Base-by-base conservation (phyloP, 2,113 vertebrate genomes). In the Sylvilagus bachmani region DNA sequence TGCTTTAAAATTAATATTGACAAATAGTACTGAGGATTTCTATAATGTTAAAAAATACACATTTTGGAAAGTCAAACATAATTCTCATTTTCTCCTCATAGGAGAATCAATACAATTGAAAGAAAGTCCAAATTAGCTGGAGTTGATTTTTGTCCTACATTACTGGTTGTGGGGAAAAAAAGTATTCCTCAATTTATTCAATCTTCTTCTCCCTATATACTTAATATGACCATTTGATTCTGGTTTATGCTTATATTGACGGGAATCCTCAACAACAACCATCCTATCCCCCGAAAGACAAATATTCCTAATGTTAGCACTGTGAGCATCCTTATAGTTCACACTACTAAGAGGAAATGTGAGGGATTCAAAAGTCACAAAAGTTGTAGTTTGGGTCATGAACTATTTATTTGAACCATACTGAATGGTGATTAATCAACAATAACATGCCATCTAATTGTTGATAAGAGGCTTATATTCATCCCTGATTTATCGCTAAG, bases 1-100 rank as follows among this genome's bases (percentile, higher is more conserved):
- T 25, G 83, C 55, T 94, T 95, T 89, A 94, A 97, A 88, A 97
- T 94, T 93, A 96, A 87, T 96, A 89, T 81, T 96, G 93, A 89
- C 89, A 94, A 97, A 87, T 73, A 87, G 44, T 83, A 82, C 62
- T 89, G 27, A 89, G 29, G 80, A 1, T 87, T 94, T 93, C 81
- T 78, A 80, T 87, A 97, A 74, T 94, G 84, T 82, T 92, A 74
- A 94, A 96, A 97, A 94, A 71, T 84, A 91, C 62, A 85, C 83
- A 95, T 91, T 96, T 93, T 71, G 61, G 89, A 94, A 96, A 97
- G 69, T 84, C 86, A 89, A 93, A 95, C 29, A 86, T 93, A 96
- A 93, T 96, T 93, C 84, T 91, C 51, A 96, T 93, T 95, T 95
- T 94, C 79, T 95, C 22, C 33, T 96, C 80, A 86, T 51, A 86